These are phyloP conservation scores for Mormyrops boulengeri DNA, from an alignment of 2,797 vertebrate genomes.

Conservation along the genomic window DNA sequence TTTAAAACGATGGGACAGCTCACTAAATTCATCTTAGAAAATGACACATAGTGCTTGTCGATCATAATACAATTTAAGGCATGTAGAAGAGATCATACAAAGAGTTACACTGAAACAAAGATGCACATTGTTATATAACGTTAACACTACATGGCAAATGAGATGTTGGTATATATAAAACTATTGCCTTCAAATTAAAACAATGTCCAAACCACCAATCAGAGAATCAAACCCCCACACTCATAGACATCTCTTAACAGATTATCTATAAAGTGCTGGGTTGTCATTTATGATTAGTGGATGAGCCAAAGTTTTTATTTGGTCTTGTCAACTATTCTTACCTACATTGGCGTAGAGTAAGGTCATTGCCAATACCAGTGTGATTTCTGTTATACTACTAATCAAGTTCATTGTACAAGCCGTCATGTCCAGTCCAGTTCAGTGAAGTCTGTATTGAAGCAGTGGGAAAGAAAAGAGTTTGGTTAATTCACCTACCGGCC, in stretches of 20 bases:
- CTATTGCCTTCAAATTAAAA: slow-evolving; percentile 37
- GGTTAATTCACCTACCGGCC: slow-evolving; percentile 47
- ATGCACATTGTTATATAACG: slow-evolving; percentile 21
- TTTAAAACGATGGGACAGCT: not conserved
- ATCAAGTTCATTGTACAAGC: slow-evolving; percentile 50
- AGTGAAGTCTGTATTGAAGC: slow-evolving; percentile 56
- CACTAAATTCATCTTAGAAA: not conserved
- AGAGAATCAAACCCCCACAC: slow-evolving; percentile 39
- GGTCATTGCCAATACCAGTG: slow-evolving; percentile 43
- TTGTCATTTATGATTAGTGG: slow-evolving; percentile 39
- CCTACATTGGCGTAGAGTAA: slow-evolving; percentile 52
- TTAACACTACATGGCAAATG: slow-evolving; percentile 25
- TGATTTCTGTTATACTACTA: slow-evolving; percentile 49
- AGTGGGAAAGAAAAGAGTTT: slow-evolving; percentile 56
- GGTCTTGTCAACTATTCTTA: slow-evolving; percentile 52
- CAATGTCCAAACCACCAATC: slow-evolving; percentile 38
- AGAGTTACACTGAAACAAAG: slow-evolving; percentile 22
- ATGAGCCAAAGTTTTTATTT: slow-evolving; percentile 44
- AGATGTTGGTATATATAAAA: slow-evolving; percentile 25
- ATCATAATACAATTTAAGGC: slow-evolving; percentile 16
- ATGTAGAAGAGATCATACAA: slow-evolving; percentile 13
- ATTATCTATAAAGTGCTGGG: slow-evolving; percentile 19
- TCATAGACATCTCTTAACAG: slow-evolving; percentile 21
- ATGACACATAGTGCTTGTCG: slow-evolving; percentile 13
- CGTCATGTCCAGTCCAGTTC: slow-evolving; percentile 55